Percentiles rank a stretch among this genome's conserved stretches.
phyloP scores from a whole-genome alignment of 2,888 invertebrate species.

The Xestia rhomboidea region DNA sequence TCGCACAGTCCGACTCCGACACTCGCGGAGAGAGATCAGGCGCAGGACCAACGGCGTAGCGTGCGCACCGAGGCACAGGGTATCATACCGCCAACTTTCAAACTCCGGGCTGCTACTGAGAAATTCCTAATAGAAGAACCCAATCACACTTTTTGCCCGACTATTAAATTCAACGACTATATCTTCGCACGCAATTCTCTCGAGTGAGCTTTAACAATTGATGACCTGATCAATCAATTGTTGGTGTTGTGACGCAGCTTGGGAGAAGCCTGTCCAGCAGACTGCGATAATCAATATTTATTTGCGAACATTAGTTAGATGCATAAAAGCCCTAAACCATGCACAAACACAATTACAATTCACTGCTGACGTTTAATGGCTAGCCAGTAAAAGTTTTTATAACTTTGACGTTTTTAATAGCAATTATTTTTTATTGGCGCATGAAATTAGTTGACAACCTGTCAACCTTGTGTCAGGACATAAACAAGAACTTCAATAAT shows the following conservation, averaged over 20 bases:
- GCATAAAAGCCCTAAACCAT: not conserved
- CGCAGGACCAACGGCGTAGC: too few relatives aligned
- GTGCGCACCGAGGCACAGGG: too few relatives aligned
- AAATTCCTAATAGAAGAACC: not conserved
- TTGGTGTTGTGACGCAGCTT: not conserved
- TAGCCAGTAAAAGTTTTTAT: not conserved
- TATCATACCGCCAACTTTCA: too few relatives aligned
- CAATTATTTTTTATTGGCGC: conserved; percentile 31
- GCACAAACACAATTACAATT: not conserved
- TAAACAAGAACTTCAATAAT: conserved; percentile 32
- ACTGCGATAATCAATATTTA: not conserved
- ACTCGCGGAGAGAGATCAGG: too few relatives aligned
- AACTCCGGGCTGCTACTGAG: not conserved
- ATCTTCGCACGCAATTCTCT: not conserved
- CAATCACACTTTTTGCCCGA: not conserved
- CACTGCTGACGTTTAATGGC: not conserved
- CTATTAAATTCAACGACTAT: not conserved
- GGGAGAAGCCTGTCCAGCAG: not conserved
- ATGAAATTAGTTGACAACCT: conserved; percentile 15
- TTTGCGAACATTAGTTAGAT: not conserved
- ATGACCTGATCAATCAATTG: conserved; percentile 7
- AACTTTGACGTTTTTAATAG: too few relatives aligned
- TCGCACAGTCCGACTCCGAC: too few relatives aligned
- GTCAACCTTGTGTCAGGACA: conserved; percentile 14
- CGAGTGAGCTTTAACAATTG: not conserved